Conservation (phyloP, 2,888 invertebrate genomes). For the Gonocerus acuteangulatus region DNA sequence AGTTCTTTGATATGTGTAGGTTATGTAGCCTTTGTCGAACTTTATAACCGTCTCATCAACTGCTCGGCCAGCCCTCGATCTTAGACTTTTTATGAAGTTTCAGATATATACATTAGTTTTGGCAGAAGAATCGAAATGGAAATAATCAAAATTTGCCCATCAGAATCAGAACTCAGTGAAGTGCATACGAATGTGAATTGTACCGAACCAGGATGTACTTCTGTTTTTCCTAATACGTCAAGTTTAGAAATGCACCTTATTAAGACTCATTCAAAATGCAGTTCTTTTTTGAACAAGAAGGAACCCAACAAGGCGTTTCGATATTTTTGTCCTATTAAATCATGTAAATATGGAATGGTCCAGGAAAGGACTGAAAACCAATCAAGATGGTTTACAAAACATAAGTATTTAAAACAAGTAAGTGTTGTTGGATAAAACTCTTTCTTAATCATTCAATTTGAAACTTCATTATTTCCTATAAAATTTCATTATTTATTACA, state of each 20-base stretch:
- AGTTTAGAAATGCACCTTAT: slow-evolving; percentile 52
- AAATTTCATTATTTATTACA: neutral
- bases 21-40: no score
- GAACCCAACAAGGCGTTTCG: slow-evolving; percentile 42
- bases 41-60: no score
- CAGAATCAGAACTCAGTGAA: slow-evolving; percentile 32
- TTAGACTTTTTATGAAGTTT: no score
- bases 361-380: slow-evolving; percentile 12
- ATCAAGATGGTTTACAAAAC: slow-evolving; percentile 35
- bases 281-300: slow-evolving; percentile 37
- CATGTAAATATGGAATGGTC: slow-evolving; percentile 50
- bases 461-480: slow-evolving; percentile 13
- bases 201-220: slow-evolving; percentile 45
- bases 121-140: no score
- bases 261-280: slow-evolving; percentile 48
- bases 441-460: no score
- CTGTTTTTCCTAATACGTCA: slow-evolving; percentile 48
- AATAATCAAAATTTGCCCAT: slow-evolving; percentile 26
- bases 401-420: slow-evolving; percentile 38
- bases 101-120: no score
- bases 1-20: no score
- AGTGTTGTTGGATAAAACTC: neutral
- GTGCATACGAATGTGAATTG: slow-evolving; percentile 40
- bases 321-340: slow-evolving; percentile 51
- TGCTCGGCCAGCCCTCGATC: no score